Evolutionary conservation across 64 coral and sea anemone species (phyloP).

Genomic region (Porites australiensis): DNA sequence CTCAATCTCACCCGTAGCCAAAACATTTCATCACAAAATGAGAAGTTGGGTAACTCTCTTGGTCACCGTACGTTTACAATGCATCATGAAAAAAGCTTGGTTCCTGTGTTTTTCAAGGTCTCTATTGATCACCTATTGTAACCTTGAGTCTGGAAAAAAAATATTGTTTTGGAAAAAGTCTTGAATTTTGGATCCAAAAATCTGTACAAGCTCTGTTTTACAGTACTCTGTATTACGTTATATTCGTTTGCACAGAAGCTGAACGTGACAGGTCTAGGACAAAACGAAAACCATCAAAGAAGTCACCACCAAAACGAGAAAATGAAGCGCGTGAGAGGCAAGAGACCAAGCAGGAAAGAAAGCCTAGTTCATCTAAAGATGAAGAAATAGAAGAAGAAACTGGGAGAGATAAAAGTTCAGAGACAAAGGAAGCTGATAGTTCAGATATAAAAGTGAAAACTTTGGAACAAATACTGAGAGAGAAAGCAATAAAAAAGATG

Average conservation of each 20-base stretch:
- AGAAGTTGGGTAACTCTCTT: no score
- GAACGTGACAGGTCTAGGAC: slow-evolving; percentile 1
- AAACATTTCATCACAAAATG: no score
- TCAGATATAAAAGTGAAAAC: slow-evolving; percentile 86
- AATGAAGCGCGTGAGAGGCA: slow-evolving; percentile 44
- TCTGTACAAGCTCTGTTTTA: no score
- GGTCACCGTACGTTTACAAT: no score
- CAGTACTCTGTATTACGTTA: not conserved
- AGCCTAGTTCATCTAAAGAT: slow-evolving; percentile 32
- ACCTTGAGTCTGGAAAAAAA: no score
- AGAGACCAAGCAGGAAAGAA: slow-evolving; percentile 50
- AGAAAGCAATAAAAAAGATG: slow-evolving; percentile 90
- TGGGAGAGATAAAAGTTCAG: slow-evolving; percentile 29
- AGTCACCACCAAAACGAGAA: slow-evolving; percentile 7
- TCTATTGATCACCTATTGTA: no score
- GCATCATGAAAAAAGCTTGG: no score
- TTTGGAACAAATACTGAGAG: slow-evolving; percentile 85
- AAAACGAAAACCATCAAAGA: slow-evolving; percentile 42
- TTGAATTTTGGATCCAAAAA: no score
- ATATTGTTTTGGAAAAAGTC: no score
- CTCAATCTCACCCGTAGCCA: no score
- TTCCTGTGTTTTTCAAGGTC: no score
- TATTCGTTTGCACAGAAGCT: not conserved
- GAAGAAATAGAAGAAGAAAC: slow-evolving; percentile 23
- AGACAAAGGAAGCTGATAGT: slow-evolving; percentile 27